Evolutionary conservation across 2,888 invertebrate genomes (phyloP).

Genomic region (Chirona hameri): DNA sequence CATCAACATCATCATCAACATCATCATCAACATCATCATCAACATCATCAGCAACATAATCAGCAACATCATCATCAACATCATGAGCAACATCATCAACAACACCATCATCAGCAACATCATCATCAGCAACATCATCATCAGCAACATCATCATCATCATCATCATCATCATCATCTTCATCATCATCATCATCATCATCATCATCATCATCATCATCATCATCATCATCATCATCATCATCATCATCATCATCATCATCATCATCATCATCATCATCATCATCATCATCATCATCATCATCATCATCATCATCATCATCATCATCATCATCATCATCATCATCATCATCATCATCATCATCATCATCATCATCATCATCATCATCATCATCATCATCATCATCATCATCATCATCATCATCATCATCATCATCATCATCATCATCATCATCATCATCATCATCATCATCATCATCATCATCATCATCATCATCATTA

Average conservation of each 20-base stretch:
- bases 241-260: no score
- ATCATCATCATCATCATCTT: conserved; percentile 10
- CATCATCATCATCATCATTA: conserved; percentile 22
- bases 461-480: conserved; percentile 22
- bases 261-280: conserved; percentile 22
- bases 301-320: conserved; percentile 22
- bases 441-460: conserved; percentile 22
- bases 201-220: conserved; percentile 22
- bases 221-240: conserved; percentile 22
- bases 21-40: conserved; percentile 9
- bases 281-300: conserved; percentile 22
- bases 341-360: conserved; percentile 22
- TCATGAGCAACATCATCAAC: no score
- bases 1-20: conserved; percentile 7
- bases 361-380: conserved; percentile 22
- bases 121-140: no score
- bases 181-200: conserved; percentile 22
- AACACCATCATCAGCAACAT: no score
- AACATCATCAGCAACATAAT: no score
- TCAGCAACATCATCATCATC: no score
- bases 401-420: conserved; percentile 22
- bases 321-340: conserved; percentile 22
- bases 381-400: conserved; percentile 22
- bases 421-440: conserved; percentile 22
- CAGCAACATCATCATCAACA: no score